Evolutionary conservation across 2,113 vertebrate species (phyloP).

Genomic region (Gadus chalcogrammus): DNA sequence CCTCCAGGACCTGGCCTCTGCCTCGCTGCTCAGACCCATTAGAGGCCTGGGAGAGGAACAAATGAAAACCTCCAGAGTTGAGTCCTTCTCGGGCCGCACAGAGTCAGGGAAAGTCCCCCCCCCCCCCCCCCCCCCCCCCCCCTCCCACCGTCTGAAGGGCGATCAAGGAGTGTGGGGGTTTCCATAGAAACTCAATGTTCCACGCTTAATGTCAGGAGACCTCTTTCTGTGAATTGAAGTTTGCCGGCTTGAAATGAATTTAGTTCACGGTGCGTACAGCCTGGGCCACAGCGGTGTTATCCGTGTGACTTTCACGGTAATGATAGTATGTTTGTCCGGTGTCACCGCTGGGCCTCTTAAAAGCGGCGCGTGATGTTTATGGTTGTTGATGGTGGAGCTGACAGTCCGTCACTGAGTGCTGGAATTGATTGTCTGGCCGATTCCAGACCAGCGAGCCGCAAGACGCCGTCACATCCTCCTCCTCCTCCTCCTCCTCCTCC

Average conservation of each 20-base stretch:
- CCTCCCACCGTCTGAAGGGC: not conserved
- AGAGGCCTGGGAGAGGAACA: conserved; percentile 5
- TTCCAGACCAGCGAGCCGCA: conserved; percentile 58
- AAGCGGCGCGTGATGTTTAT: conserved; percentile 8
- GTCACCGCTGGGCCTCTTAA: no score
- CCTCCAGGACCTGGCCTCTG: conserved; percentile 30
- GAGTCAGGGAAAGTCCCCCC: not conserved
- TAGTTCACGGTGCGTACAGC: not conserved
- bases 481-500: conserved; percentile 18
- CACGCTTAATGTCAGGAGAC: no score
- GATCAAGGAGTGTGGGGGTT: not conserved
- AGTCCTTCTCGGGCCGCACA: no score
- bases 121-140: not conserved
- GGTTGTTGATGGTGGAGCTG: conserved; percentile 24
- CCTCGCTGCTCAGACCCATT: conserved; percentile 30
- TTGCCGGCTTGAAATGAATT: no score
- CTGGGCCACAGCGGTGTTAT: no score
- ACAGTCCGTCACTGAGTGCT: conserved; percentile 30
- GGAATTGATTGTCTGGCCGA: conserved; percentile 51
- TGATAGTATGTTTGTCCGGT: no score
- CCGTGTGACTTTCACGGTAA: no score
- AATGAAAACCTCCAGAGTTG: conserved; percentile 4
- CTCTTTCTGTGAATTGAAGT: no score
- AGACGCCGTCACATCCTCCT: conserved; percentile 21
- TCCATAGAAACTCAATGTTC: not conserved